Percentiles rank a stretch among this genome's conserved stretches.
phyloP scores from a whole-genome alignment of 2,113 vertebrate species.

The Herpetotheres cachinnans region DNA sequence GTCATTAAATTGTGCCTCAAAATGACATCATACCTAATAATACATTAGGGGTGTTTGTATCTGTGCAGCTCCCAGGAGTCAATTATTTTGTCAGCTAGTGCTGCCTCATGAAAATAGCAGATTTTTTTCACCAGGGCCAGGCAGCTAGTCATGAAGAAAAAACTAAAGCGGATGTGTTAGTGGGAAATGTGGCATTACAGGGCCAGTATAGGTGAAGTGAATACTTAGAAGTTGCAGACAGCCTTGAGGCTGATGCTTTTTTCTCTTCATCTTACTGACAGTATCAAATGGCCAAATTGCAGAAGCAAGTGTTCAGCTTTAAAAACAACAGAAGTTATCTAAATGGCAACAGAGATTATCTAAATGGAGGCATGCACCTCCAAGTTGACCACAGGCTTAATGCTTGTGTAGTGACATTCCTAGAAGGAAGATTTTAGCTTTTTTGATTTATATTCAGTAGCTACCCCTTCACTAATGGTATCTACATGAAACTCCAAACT shows the following conservation, averaged over 20 bases:
- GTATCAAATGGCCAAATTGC: not conserved
- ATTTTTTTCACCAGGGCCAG: not conserved
- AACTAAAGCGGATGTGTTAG: not conserved
- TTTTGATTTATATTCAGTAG: not conserved
- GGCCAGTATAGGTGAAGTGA: not conserved
- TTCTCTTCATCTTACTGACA: not conserved
- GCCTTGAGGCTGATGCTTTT: not conserved
- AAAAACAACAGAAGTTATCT: no score
- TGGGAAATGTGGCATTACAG: not conserved
- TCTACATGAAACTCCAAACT: not conserved
- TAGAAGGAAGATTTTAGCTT: not conserved
- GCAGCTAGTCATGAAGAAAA: not conserved
- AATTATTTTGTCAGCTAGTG: constrained; percentile 14
- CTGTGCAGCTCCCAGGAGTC: not conserved
- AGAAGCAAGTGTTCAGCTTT: not conserved
- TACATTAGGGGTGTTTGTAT: not conserved
- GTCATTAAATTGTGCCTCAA: constrained; percentile 1
- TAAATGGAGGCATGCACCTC: not conserved
- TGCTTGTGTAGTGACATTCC: not conserved
- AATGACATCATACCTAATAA: constrained; percentile 37
- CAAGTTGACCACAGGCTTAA: not conserved
- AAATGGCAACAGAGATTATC: not conserved
- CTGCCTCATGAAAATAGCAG: not conserved
- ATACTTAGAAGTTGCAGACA: not conserved
- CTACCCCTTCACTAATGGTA: not conserved